These are phyloP conservation scores for Callitettix versicolor DNA, from an alignment of 1,140 invertebrate species.

Conservation along the genomic window DNA sequence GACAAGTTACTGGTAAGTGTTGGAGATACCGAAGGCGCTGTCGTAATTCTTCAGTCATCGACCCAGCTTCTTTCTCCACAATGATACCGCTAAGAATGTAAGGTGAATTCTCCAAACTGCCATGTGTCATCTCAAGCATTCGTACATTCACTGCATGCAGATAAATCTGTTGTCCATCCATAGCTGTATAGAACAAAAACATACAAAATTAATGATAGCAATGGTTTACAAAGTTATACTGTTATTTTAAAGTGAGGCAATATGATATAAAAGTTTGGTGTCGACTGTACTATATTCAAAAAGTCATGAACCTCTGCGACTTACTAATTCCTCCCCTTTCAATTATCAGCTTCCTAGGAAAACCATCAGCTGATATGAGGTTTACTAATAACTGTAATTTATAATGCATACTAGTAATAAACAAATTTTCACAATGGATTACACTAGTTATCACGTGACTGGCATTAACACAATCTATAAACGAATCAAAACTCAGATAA, in stretches of 20 bases:
- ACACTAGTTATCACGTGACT: no score
- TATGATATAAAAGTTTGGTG: not conserved
- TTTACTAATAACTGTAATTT: no score
- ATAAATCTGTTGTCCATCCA: conserved; percentile 87
- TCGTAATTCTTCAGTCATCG: conserved; percentile 70
- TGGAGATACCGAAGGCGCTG: conserved; percentile 68
- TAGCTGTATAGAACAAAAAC: conserved; percentile 42
- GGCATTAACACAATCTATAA: no score
- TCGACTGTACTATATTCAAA: not conserved
- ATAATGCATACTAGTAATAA: not conserved
- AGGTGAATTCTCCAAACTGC: conserved; percentile 67
- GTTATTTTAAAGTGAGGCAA: not conserved
- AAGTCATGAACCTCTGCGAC: not conserved
- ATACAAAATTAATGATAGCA: not conserved
- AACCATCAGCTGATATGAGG: not conserved
- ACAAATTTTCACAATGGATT: not conserved
- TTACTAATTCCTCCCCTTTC: not conserved
- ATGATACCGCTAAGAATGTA: conserved; percentile 57
- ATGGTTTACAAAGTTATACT: not conserved
- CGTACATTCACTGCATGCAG: conserved; percentile 82
- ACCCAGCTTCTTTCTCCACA: conserved; percentile 72
- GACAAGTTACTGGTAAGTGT: conserved; percentile 81
- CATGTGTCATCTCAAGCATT: conserved; percentile 80
- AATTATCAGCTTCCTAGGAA: not conserved
- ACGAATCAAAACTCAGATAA: no score